phyloP scores from a whole-genome alignment of 2,113 vertebrate genomes.

The Pteropus alecto region DNA sequence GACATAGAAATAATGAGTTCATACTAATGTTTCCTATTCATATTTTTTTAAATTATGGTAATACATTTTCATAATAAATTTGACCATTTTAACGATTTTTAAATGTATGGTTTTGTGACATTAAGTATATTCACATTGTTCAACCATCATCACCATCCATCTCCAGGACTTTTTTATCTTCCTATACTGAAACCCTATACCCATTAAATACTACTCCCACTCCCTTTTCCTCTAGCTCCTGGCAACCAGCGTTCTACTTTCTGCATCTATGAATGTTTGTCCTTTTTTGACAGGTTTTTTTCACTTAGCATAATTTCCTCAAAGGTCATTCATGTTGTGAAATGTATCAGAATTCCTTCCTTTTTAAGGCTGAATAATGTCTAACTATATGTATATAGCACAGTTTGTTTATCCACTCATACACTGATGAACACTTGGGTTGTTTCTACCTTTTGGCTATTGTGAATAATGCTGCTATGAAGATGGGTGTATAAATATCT shows the following conservation, averaged over 20 bases:
- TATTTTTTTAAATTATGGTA: neutral
- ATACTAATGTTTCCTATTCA: neutral
- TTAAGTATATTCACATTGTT: neutral
- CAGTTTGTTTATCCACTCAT: neutral
- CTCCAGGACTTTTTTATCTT: neutral
- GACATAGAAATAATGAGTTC: constrained; percentile 15
- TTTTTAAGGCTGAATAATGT: neutral
- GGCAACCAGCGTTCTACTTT: neutral
- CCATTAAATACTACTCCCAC: neutral
- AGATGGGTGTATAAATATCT: neutral
- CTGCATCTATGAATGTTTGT: neutral
- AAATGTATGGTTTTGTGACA: neutral
- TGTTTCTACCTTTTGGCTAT: neutral
- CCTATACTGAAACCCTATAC: neutral
- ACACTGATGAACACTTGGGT: neutral
- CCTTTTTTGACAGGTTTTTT: neutral
- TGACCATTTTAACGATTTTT: neutral
- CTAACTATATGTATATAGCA: neutral
- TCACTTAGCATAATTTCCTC: neutral
- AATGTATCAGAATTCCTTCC: neutral
- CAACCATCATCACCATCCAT: neutral
- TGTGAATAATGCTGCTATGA: neutral
- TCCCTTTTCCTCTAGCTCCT: neutral
- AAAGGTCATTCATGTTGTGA: neutral
- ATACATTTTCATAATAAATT: neutral